phyloP scores from a whole-genome alignment of 2,888 invertebrate species.

The Eupelmus urozonus region DNA sequence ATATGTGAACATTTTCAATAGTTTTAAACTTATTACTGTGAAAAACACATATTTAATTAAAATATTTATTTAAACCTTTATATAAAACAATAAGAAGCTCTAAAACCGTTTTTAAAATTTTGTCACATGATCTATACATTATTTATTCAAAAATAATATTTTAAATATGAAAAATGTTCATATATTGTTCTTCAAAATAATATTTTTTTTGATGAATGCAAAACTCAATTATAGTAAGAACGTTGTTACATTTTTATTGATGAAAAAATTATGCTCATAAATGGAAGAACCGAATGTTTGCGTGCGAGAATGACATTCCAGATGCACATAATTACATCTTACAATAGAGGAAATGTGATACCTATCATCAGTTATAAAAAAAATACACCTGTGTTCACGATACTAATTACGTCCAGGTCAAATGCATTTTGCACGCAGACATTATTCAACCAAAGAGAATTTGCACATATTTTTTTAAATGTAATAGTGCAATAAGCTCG shows the following conservation, averaged over 20 bases:
- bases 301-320: slow-evolving; percentile 51
- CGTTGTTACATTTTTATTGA: slow-evolving; percentile 49
- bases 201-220: slow-evolving; percentile 7
- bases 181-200: neutral
- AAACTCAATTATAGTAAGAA: neutral
- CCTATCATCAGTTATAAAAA: slow-evolving; percentile 42
- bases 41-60: too few relatives aligned
- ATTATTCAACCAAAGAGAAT: slow-evolving; percentile 10
- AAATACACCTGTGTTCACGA: slow-evolving; percentile 14
- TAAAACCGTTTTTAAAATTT: too few relatives aligned
- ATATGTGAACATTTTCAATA: slow-evolving; percentile 13
- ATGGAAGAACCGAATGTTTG: slow-evolving; percentile 23
- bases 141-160: too few relatives aligned
- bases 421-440: slow-evolving; percentile 41
- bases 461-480: slow-evolving; percentile 17
- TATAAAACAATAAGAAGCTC: too few relatives aligned
- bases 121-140: too few relatives aligned
- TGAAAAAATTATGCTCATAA: slow-evolving; percentile 32
- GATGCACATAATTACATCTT: slow-evolving; percentile 25
- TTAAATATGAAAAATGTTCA: neutral
- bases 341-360: slow-evolving; percentile 31
- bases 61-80: too few relatives aligned
- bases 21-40: too few relatives aligned
- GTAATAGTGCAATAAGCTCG: slow-evolving; percentile 12
- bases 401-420: slow-evolving; percentile 8